A percentile compares a stretch with the other conserved stretches of the same genome.
phyloP scores from a whole-genome alignment of 2,888 invertebrate genomes.

The Chrysomela aeneicollis region DNA sequence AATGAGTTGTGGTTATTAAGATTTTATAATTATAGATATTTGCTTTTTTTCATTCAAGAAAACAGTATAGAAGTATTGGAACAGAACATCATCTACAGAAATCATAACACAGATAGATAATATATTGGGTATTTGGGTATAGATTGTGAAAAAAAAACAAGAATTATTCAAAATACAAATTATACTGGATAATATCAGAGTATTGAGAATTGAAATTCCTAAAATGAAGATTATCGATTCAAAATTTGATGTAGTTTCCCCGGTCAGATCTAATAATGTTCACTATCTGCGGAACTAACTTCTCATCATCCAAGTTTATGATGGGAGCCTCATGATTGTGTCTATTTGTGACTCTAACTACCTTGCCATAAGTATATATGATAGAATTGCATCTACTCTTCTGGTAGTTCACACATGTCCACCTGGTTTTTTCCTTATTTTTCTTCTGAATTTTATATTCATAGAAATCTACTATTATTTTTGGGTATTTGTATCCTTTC shows the following conservation, averaged over 20 bases:
- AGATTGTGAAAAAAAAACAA: no score
- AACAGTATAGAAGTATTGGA: no score
- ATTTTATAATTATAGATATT: no score
- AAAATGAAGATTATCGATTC: background rate
- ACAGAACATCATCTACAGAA: no score
- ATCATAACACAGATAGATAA: no score
- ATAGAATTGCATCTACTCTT: slow-evolving; percentile 33
- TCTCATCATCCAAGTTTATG: slow-evolving; percentile 11
- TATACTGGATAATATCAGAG: no score
- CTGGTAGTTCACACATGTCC: slow-evolving; percentile 40
- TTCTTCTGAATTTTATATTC: slow-evolving; percentile 41
- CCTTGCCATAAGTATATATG: slow-evolving; percentile 31
- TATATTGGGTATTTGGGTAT: no score
- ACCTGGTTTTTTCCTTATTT: slow-evolving; percentile 38
- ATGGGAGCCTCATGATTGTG: slow-evolving; percentile 30
- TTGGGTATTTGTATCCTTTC: slow-evolving; percentile 46
- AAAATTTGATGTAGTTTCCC: no score
- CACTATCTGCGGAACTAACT: slow-evolving; percentile 27
- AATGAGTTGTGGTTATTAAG: no score
- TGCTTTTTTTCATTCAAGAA: no score
- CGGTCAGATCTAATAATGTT: slow-evolving; percentile 26
- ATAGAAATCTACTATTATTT: slow-evolving; percentile 42
- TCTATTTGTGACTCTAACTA: slow-evolving; percentile 22
- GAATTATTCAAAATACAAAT: no score
- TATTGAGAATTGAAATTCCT: no score